phyloP scores from a whole-genome alignment of 2,888 invertebrate genomes.

The Resseliella maxima region DNA sequence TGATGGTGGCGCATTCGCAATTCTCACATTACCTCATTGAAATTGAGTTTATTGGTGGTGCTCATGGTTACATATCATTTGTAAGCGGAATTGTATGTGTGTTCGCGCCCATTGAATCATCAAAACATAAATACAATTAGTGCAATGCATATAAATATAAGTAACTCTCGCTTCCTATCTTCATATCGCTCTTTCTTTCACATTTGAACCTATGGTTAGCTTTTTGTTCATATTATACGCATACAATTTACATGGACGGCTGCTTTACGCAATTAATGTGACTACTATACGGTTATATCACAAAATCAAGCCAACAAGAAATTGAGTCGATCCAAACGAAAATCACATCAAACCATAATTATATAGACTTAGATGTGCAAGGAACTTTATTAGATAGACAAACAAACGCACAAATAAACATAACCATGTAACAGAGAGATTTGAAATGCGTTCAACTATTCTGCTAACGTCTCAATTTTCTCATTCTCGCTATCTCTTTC shows the following conservation, averaged over 20 bases:
- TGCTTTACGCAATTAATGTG: too few relatives aligned
- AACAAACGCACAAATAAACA: background rate
- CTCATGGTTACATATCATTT: too few relatives aligned
- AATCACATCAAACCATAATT: background rate
- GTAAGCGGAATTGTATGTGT: background rate
- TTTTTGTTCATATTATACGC: background rate
- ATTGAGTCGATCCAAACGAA: background rate
- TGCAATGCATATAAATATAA: conserved; percentile 23
- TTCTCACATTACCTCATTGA: too few relatives aligned
- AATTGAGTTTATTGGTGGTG: too few relatives aligned
- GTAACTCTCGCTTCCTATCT: background rate
- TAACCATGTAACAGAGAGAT: background rate
- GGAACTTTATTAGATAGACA: background rate
- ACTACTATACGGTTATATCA: too few relatives aligned
- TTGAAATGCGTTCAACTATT: conserved; percentile 1
- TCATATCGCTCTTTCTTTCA: background rate
- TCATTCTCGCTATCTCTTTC: background rate
- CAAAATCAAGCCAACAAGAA: too few relatives aligned
- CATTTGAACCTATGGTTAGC: background rate
- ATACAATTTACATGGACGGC: too few relatives aligned
- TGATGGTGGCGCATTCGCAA: too few relatives aligned
- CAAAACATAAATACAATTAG: conserved; percentile 34
- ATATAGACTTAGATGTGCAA: background rate
- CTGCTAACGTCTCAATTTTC: conserved; percentile 22
- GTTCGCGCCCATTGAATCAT: background rate